These are phyloP conservation scores for Rhabdornis inornatus DNA, from an alignment of 2,113 vertebrate species.

Conservation along the genomic window DNA sequence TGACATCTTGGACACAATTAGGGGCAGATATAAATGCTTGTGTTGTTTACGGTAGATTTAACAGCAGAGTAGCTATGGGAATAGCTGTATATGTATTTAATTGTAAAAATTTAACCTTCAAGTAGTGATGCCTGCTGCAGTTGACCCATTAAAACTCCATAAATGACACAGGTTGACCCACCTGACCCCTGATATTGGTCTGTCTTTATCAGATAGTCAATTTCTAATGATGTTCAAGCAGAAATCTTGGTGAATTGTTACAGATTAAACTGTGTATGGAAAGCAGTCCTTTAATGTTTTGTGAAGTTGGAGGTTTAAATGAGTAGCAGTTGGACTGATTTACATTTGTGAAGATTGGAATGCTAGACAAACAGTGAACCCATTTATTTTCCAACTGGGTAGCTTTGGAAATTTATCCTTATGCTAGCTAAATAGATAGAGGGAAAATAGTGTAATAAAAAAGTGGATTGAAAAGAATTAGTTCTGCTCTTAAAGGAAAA, in stretches of 20 bases:
- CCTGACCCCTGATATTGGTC: constrained; percentile 67
- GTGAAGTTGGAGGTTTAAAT: constrained; percentile 80
- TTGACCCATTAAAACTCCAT: constrained; percentile 75
- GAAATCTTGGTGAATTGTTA: constrained; percentile 78
- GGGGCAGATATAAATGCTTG: constrained; percentile 73
- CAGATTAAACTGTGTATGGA: constrained; percentile 82
- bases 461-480: constrained; percentile 82
- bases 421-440: constrained; percentile 77
- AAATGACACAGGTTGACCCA: constrained; percentile 80
- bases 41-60: constrained; percentile 75
- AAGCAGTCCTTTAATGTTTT: constrained; percentile 82
- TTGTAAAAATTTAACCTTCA: constrained; percentile 87
- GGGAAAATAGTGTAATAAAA: constrained; percentile 79
- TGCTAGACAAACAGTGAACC: constrained; percentile 79
- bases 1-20: constrained; percentile 71
- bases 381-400: constrained; percentile 81
- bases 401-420: constrained; percentile 83
- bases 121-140: constrained; percentile 68
- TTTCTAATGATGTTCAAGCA: constrained; percentile 76
- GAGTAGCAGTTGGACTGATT: constrained; percentile 78
- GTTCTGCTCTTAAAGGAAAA: constrained; percentile 79
- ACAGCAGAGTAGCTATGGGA: constrained; percentile 68
- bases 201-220: constrained; percentile 83
- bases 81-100: constrained; percentile 80
- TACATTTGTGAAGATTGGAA: constrained; percentile 82